Conservation (phyloP, 2,888 invertebrate genomes). For the Chrysolina haemoptera region DNA sequence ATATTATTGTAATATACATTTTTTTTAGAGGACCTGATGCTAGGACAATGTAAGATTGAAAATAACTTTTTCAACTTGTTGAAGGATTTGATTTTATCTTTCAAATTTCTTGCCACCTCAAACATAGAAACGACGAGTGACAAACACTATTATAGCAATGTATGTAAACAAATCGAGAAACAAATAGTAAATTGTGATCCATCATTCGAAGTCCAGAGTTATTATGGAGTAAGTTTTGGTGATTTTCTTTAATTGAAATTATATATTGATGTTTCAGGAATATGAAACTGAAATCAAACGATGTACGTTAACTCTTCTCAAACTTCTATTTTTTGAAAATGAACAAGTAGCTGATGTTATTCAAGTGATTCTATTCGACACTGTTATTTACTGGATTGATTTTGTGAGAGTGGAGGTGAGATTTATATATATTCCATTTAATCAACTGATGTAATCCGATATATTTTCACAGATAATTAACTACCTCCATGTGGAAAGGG, state of each 20-base stretch:
- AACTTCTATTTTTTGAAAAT: constrained; percentile 52
- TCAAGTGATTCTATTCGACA: constrained; percentile 49
- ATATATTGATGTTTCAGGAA: constrained; percentile 46
- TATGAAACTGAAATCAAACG: constrained; percentile 50
- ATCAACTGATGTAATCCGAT: neutral
- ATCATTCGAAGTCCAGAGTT: constrained; percentile 40
- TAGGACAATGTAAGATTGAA: constrained; percentile 53
- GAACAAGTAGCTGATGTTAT: constrained; percentile 47
- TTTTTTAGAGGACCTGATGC: constrained; percentile 48
- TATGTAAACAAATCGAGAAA: constrained; percentile 48
- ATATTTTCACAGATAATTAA: constrained; percentile 50
- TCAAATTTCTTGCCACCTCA: constrained; percentile 48
- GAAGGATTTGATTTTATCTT: constrained; percentile 49
- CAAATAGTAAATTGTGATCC: constrained; percentile 50
- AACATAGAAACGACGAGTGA: constrained; percentile 46
- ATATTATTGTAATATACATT: neutral
- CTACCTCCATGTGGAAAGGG: constrained; percentile 52
- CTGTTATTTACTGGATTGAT: constrained; percentile 54
- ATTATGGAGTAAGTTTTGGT: constrained; percentile 45
- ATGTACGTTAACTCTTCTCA: constrained; percentile 50
- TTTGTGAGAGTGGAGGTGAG: constrained; percentile 54
- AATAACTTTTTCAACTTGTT: constrained; percentile 50
- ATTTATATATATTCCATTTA: neutral
- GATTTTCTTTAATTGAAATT: too few species aligned
- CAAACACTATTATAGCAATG: constrained; percentile 46